Evolutionary conservation across 2,797 vertebrate genomes (phyloP).

Genomic region (Tiaroga cobitis): DNA sequence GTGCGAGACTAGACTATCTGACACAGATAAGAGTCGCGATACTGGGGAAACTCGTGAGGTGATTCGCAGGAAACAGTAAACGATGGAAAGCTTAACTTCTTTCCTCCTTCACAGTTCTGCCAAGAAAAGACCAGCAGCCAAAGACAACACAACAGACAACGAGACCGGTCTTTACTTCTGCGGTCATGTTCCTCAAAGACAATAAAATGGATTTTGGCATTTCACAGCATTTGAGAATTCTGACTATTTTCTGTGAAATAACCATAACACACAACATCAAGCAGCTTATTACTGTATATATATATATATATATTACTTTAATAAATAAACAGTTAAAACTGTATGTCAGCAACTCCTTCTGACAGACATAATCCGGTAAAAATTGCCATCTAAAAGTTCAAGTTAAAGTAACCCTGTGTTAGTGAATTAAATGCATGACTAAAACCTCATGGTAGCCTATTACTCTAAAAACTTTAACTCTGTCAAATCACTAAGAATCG

Average conservation of each 20-base stretch:
- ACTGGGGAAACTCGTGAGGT: not conserved
- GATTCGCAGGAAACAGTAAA: slow-evolving; percentile 41
- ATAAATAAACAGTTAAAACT: not conserved
- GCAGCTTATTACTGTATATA: not conserved
- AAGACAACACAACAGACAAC: not conserved
- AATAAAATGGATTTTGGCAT: not conserved
- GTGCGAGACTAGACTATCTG: not conserved
- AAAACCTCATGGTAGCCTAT: too few relatives aligned
- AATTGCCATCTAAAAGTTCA: not conserved
- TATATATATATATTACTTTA: too few relatives aligned
- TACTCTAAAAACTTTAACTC: not conserved
- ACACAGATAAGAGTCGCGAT: slow-evolving; percentile 30
- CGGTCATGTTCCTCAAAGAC: not conserved
- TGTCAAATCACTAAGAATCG: not conserved
- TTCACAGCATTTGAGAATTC: too few relatives aligned
- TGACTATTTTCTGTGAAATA: not conserved
- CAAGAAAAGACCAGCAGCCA: slow-evolving; percentile 40
- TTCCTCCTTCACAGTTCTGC: slow-evolving; percentile 15
- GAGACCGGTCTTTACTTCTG: not conserved
- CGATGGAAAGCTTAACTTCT: slow-evolving; percentile 42
- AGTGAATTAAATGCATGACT: not conserved
- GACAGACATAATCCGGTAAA: too few relatives aligned
- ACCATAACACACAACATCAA: not conserved
- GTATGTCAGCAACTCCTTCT: not conserved
- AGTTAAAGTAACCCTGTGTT: not conserved